A percentile compares a stretch with the other conserved stretches of the same genome.
These are phyloP conservation scores for Rostratula benghalensis DNA, from an alignment of 2,113 vertebrate genomes.

Conservation along the genomic window DNA sequence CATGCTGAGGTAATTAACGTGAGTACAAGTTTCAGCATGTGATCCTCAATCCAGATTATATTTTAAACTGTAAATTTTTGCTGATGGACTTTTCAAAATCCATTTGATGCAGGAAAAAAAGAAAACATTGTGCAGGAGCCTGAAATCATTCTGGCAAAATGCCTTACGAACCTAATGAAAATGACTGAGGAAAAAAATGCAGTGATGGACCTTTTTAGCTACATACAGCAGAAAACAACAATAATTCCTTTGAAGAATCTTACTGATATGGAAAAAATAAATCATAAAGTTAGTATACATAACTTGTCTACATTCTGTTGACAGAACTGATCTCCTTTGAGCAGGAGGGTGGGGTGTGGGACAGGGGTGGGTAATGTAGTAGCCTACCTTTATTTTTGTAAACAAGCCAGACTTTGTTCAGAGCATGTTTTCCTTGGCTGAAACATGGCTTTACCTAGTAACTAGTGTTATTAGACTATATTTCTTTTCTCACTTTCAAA, in stretches of 20 bases:
- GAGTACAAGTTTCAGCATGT: neutral
- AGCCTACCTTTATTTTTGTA: neutral
- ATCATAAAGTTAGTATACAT: neutral
- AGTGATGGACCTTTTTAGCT: neutral
- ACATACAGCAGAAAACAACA: neutral
- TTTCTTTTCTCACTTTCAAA: constrained; percentile 43
- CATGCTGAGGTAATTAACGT: neutral
- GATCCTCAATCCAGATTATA: neutral
- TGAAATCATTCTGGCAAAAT: neutral
- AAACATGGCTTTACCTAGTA: constrained; percentile 7
- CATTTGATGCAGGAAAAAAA: neutral
- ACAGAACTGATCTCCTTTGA: neutral
- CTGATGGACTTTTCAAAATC: neutral
- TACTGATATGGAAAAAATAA: neutral
- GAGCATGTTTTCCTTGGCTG: constrained; percentile 2
- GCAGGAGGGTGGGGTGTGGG: neutral
- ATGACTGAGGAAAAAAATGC: neutral
- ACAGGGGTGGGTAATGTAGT: neutral
- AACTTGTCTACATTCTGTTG: neutral
- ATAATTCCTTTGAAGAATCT: neutral
- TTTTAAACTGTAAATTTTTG: neutral
- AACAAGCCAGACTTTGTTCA: neutral
- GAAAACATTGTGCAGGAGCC: neutral
- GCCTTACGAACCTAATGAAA: neutral
- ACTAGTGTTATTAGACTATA: constrained; percentile 25